Evolutionary conservation across 2,113 vertebrate genomes (phyloP).

Genomic region (Proterorhinus semilunaris): DNA sequence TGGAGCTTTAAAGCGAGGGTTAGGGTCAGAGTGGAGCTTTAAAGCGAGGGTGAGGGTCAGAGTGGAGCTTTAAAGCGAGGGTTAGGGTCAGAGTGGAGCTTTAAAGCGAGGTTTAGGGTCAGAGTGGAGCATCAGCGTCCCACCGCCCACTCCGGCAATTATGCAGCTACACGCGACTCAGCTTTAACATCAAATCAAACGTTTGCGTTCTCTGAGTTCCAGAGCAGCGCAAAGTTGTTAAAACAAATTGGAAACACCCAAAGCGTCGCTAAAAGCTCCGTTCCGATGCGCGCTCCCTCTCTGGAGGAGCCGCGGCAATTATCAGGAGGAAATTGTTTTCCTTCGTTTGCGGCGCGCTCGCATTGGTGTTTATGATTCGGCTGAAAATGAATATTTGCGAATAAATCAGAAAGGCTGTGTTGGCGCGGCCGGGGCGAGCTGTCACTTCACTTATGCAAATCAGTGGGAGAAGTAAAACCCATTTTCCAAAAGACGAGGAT

Average conservation of each 20-base stretch:
- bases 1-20: no score
- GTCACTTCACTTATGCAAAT: slow-evolving; percentile 35
- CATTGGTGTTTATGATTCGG: slow-evolving; percentile 7
- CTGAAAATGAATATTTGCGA: slow-evolving; percentile 15
- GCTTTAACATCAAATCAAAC: not conserved
- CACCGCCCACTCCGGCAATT: not conserved
- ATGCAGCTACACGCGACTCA: not conserved
- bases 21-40: no score
- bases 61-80: no score
- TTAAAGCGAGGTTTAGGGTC: no score
- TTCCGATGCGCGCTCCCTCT: slow-evolving; percentile 2
- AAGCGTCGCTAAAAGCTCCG: not conserved
- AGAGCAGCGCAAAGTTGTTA: not conserved
- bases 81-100: no score
- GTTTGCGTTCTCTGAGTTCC: not conserved
- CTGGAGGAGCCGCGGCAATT: slow-evolving; percentile 28
- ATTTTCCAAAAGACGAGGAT: not conserved
- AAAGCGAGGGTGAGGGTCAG: no score
- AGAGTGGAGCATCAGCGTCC: no score
- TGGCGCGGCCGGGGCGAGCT: not conserved
- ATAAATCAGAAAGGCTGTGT: slow-evolving; percentile 28
- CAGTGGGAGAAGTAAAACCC: slow-evolving; percentile 13
- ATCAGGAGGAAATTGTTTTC: slow-evolving; percentile 31
- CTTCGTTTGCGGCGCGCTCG: not conserved
- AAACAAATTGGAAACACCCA: not conserved